These are phyloP conservation scores for Premnoplex brunnescens DNA, from an alignment of 2,797 vertebrate species.

Conservation along the genomic window DNA sequence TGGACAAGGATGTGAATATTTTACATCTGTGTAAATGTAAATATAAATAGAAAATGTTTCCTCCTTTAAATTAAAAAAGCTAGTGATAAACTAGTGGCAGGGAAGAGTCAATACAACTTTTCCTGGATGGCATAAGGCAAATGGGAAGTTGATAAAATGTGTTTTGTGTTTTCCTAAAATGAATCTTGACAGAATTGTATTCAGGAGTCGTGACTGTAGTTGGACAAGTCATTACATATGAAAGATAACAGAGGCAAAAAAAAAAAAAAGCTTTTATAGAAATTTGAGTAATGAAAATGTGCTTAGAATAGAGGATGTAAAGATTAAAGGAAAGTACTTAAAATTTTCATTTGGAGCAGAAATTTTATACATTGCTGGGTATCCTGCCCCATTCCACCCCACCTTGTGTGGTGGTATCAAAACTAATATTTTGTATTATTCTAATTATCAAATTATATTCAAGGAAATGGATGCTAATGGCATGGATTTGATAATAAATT, in stretches of 20 bases:
- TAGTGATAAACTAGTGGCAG: neutral
- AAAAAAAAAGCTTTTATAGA: neutral
- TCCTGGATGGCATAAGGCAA: neutral
- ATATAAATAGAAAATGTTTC: neutral
- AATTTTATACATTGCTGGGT: neutral
- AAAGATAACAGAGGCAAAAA: neutral
- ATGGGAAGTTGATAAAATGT: neutral
- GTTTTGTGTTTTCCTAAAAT: neutral
- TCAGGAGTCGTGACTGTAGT: neutral
- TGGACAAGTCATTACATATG: neutral
- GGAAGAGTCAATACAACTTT: neutral
- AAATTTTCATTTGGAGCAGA: neutral
- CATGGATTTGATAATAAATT: neutral
- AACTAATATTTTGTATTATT: neutral
- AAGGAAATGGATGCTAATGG: neutral
- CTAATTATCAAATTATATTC: neutral
- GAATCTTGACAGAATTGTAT: neutral
- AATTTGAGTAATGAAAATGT: neutral
- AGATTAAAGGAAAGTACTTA: neutral
- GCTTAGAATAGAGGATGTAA: neutral
- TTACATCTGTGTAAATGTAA: neutral
- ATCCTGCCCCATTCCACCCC: accelerated
- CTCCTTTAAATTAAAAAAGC: neutral
- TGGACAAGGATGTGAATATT: neutral
- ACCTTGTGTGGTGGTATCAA: neutral